Conservation (phyloP, 1,140 invertebrate species). For the Eriocheir sinensis region DNA sequence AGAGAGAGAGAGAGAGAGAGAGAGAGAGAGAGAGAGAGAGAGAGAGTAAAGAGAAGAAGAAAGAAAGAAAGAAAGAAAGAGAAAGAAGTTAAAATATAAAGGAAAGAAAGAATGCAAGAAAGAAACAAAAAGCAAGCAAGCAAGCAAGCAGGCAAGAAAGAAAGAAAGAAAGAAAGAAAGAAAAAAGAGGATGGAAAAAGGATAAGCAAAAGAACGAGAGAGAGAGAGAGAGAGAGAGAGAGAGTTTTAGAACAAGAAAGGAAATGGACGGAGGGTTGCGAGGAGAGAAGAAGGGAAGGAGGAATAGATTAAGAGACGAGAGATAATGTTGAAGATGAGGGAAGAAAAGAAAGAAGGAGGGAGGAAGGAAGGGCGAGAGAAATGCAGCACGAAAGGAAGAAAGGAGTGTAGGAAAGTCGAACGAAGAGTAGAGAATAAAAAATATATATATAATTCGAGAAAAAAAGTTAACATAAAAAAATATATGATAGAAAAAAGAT, state of each 20-base stretch:
- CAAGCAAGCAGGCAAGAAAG: not conserved
- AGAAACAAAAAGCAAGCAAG: slow-evolving; percentile 12
- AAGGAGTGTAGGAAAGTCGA: not conserved
- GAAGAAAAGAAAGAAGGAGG: not conserved
- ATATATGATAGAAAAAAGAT: not conserved
- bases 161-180: not conserved
- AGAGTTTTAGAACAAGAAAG: no score
- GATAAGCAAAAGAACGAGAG: not conserved
- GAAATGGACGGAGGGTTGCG: not conserved
- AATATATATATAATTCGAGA: not conserved
- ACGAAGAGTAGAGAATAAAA: not conserved
- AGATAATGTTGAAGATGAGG: not conserved
- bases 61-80: not conserved
- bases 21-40: not conserved
- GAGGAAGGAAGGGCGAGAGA: not conserved
- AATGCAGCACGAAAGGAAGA: not conserved
- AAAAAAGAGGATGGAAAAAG: not conserved
- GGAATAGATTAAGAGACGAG: no score
- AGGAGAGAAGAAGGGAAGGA: not conserved
- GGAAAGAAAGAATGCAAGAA: slow-evolving; percentile 29
- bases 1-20: not conserved
- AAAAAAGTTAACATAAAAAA: not conserved
- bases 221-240: not conserved
- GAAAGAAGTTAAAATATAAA: not conserved
- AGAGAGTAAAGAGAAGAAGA: not conserved